Base-by-base conservation (phyloP, 2,797 vertebrate species). In the Xenentodon cancila region DNA sequence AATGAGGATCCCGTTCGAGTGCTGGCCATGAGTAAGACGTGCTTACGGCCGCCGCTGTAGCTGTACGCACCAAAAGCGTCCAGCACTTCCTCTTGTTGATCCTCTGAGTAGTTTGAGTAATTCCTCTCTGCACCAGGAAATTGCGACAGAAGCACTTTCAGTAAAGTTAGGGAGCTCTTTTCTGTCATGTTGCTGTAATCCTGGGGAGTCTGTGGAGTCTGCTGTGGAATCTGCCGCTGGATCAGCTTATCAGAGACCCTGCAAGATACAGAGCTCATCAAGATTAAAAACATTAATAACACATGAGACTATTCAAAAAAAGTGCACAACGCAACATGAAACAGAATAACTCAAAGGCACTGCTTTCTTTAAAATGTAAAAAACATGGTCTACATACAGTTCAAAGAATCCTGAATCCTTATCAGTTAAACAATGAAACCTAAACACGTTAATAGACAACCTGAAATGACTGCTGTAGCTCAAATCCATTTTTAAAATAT, bases 1-100 rank as follows among this genome's bases (percentile, higher is more conserved):
- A 99, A 99, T 0, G 97, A 99, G 54, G 97, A 99, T 19, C 97
- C 97, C 0, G 97, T 98, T 61, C 97, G 93, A 0, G 97, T 98
- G 48, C 95, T 95, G 64, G 97, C 97, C 94, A 99, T 90, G 22
- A 99, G 92, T n/a, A 99, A 89, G 59, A 99, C 85, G 5, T 98
- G 97, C 76, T 95, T 95, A 9, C 85, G 94, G 0, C 89, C 85
- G 0, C 46, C 40, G 1, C 53, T 65, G 48, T 45, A 53, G 34
- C 55, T 62, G 64, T 67, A 40, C 0, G 2, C 3, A 54, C 34
- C 71, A 6, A 48, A 20, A 12, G 60, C 43, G 1, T 65, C 56
- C 0, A 72, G 48, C 0, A 73, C 52, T 0, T 76, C 66, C 3
- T 67, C 80, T 8, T 44, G 40, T 12, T 7, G 71, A 65, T 93